A percentile compares a stretch with the other conserved stretches of the same genome.
Evolutionary conservation across 2,888 invertebrate species (phyloP).

Genomic region (Onthophagus sagittarius): DNA sequence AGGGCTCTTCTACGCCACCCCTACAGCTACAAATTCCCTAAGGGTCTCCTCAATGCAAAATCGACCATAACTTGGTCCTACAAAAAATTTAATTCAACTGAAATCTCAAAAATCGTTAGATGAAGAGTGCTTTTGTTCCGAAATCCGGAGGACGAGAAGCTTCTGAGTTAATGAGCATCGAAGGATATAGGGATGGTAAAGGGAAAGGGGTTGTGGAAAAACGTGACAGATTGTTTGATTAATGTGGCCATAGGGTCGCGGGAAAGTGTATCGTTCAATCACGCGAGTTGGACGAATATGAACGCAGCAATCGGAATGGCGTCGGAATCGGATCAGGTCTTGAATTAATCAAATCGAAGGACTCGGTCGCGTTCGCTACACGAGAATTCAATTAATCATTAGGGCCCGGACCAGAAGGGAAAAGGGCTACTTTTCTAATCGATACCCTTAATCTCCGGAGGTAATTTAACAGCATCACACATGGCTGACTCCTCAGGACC

Average conservation of each 20-base stretch:
- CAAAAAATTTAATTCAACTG: background rate
- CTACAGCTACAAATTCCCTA: slow-evolving; percentile 3
- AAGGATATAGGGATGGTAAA: too few relatives aligned
- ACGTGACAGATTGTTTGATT: slow-evolving; percentile 21
- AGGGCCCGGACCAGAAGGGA: slow-evolving; percentile 40
- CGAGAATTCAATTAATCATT: slow-evolving; percentile 49
- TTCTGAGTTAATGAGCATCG: background rate
- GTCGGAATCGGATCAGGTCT: slow-evolving; percentile 40
- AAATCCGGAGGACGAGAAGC: background rate
- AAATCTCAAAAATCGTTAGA: background rate
- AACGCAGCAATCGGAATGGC: slow-evolving; percentile 32
- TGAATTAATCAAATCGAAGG: slow-evolving; percentile 45
- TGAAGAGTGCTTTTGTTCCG: background rate
- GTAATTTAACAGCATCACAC: slow-evolving; percentile 47
- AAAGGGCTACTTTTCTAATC: slow-evolving; percentile 46
- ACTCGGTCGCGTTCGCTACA: slow-evolving; percentile 43
- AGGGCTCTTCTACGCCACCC: background rate
- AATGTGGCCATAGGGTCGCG: slow-evolving; percentile 29
- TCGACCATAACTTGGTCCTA: background rate
- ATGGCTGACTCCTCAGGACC: slow-evolving; percentile 43
- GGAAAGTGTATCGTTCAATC: slow-evolving; percentile 32
- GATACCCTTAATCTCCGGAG: slow-evolving; percentile 43
- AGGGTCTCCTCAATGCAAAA: slow-evolving; percentile 1
- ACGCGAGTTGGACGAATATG: slow-evolving; percentile 31
- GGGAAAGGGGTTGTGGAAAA: background rate